phyloP scores from a whole-genome alignment of 2,888 invertebrate species.

The Cancer borealis region DNA sequence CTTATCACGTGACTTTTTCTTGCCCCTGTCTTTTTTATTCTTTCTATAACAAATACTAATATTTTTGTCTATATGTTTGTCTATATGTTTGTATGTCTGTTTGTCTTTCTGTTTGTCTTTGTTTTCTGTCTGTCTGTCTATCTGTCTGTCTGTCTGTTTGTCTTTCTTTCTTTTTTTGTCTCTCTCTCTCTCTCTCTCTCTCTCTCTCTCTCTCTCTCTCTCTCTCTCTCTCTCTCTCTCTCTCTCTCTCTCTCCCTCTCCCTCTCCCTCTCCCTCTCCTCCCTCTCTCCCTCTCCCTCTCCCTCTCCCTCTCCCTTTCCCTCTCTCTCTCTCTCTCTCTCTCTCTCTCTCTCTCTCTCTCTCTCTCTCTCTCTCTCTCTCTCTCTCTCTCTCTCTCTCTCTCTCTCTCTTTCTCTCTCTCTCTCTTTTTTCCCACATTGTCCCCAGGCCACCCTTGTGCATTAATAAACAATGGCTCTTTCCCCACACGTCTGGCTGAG shows the following conservation, averaged over 20 bases:
- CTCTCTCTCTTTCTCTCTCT: background rate
- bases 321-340: slow-evolving; percentile 38
- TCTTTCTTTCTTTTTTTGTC: too few species aligned
- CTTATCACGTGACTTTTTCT: background rate
- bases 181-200: background rate
- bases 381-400: background rate
- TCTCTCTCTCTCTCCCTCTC: background rate
- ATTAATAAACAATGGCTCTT: slow-evolving; percentile 51
- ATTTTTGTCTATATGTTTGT: too few species aligned
- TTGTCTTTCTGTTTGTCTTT: too few species aligned
- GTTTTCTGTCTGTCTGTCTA: too few species aligned
- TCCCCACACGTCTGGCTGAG: background rate
- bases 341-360: slow-evolving; percentile 40
- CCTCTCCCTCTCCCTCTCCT: background rate
- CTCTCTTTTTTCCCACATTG: background rate
- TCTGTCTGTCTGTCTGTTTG: too few species aligned
- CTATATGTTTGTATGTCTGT: too few species aligned
- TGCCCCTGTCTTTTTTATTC: background rate
- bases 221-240: slow-evolving; percentile 32
- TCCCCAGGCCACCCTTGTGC: slow-evolving; percentile 41
- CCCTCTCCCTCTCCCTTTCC: background rate
- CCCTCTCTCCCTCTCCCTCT: background rate
- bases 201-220: slow-evolving; percentile 39
- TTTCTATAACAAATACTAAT: background rate
- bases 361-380: slow-evolving; percentile 40